Percentiles rank a stretch among this genome's conserved stretches.
phyloP scores from a whole-genome alignment of 1,140 invertebrate genomes.

The Solenopsis fugax region DNA sequence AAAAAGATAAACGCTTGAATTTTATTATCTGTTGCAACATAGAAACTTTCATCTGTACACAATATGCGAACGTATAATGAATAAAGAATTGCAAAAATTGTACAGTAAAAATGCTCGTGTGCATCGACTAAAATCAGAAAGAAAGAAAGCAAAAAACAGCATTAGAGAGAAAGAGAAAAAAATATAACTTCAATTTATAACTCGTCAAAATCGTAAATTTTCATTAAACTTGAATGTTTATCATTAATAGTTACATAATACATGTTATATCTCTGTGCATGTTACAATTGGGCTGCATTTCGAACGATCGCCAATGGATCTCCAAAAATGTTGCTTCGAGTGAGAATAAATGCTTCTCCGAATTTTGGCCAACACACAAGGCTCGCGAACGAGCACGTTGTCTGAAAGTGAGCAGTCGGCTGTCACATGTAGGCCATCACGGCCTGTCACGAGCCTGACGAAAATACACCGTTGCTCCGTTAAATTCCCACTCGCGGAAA shows the following conservation, averaged over 20 bases:
- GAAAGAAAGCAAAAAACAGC: background rate
- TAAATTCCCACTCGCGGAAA: background rate
- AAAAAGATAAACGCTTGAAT: background rate
- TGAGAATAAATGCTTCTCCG: background rate
- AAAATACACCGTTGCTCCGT: background rate
- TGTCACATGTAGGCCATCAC: background rate
- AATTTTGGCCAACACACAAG: background rate
- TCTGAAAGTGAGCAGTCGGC: background rate
- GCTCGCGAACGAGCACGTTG: background rate
- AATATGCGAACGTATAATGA: background rate
- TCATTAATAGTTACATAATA: background rate
- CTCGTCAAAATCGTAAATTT: background rate
- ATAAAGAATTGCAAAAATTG: background rate
- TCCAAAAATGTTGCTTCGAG: conserved; percentile 4
- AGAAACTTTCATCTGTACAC: background rate
- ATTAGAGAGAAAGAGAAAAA: background rate
- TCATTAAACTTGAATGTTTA: background rate
- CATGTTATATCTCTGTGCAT: background rate
- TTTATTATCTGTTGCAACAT: conserved; percentile 6
- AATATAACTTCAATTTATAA: background rate
- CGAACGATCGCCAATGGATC: background rate
- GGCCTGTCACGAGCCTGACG: background rate
- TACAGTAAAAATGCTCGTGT: background rate
- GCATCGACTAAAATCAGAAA: background rate
- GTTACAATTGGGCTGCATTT: background rate